Percentiles rank a stretch among this genome's conserved stretches.
Conservation (phyloP, 1,140 invertebrate species). For the Agrilus planipennis region DNA sequence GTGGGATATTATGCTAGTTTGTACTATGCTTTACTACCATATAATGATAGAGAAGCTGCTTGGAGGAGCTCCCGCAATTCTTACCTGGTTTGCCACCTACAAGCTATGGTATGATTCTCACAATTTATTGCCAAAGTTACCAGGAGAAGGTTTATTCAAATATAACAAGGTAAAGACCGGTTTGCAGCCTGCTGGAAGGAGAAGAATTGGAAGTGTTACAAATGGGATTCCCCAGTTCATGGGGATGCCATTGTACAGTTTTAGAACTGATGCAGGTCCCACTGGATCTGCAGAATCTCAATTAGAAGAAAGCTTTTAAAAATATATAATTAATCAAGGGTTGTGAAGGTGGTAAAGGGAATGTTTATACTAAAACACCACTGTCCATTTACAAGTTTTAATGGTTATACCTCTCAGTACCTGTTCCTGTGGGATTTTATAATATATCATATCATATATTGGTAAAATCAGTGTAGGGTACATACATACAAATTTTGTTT, state of each 20-base stretch:
- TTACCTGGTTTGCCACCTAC: constrained; percentile 89
- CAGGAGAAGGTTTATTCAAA: constrained; percentile 68
- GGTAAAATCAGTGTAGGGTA: no score
- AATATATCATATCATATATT: no score
- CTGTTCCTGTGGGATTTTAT: no score
- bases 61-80: constrained; percentile 71
- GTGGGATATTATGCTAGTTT: constrained; percentile 89
- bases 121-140: constrained; percentile 49
- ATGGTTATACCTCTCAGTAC: no score
- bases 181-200: constrained; percentile 8
- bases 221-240: constrained; percentile 53
- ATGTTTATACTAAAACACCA: no score
- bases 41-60: constrained; percentile 90
- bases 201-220: constrained; percentile 24
- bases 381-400: no score
- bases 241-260: constrained; percentile 59
- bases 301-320: no score
- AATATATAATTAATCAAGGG: no score
- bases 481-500: no score
- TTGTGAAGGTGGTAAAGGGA: no score
- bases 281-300: no score
- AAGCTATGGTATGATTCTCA: constrained; percentile 61
- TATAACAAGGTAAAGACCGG: constrained; percentile 48
- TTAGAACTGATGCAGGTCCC: constrained; percentile 7
- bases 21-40: constrained; percentile 90